Percentiles rank a stretch among this genome's conserved stretches.
Evolutionary conservation across 2,113 vertebrate genomes (phyloP).

Genomic region (Tragelaphus buxtoni): DNA sequence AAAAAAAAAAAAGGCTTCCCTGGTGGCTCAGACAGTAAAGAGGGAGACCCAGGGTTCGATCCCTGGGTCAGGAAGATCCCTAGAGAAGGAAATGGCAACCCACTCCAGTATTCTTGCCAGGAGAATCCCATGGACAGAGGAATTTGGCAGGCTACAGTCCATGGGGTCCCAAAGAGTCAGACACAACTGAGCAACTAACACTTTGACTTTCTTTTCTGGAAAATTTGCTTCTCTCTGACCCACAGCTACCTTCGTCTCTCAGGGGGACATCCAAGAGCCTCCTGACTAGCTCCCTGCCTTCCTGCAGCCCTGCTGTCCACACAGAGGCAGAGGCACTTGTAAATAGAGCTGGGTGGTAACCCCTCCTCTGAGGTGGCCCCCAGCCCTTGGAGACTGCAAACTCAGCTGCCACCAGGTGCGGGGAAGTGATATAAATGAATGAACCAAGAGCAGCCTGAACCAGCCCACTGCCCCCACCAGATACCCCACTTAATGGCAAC

Average conservation of each 20-base stretch:
- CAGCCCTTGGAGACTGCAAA: not conserved
- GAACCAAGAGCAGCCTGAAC: no score
- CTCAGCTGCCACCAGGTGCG: not conserved
- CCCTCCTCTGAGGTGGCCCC: not conserved
- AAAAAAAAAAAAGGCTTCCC: not conserved
- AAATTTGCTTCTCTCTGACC: not conserved
- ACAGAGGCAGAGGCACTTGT: no score
- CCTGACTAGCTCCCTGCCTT: not conserved
- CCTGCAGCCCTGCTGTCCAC: not conserved
- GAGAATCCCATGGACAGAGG: not conserved
- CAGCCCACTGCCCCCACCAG: not conserved
- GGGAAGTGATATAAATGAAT: not conserved
- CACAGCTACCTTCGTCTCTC: not conserved
- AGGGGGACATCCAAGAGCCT: not conserved
- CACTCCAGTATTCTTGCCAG: not conserved
- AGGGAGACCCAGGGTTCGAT: not conserved
- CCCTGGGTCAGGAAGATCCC: not conserved
- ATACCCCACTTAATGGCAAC: no score
- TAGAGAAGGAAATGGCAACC: not conserved
- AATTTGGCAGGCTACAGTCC: not conserved
- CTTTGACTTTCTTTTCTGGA: not conserved
- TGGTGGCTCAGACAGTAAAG: not conserved
- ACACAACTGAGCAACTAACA: not conserved
- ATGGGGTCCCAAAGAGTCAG: not conserved
- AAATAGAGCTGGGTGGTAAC: no score